Percentiles rank a stretch among this genome's conserved stretches.
Conservation (phyloP, 2,888 invertebrate species). For the Xanthia icteritia region DNA sequence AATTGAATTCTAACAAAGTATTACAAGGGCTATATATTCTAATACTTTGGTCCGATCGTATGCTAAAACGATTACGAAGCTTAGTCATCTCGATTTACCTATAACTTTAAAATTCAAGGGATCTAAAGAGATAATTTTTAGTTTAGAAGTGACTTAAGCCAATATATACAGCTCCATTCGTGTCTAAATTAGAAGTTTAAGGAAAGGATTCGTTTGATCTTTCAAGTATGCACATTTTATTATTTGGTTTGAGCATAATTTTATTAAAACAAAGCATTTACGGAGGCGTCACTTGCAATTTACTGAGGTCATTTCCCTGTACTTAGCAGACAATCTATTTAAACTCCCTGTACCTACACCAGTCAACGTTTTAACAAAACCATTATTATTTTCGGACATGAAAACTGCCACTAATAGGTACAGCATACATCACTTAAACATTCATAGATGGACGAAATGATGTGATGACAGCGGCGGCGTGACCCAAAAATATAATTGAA, state of each 20-base stretch:
- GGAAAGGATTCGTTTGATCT: background rate
- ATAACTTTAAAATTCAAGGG: background rate
- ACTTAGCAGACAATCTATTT: background rate
- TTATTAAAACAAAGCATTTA: conserved; percentile 5
- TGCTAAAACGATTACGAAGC: background rate
- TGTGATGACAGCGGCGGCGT: conserved; percentile 40
- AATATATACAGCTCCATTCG: background rate
- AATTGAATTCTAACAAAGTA: background rate
- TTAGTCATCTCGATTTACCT: background rate
- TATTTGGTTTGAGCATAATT: background rate
- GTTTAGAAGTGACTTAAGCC: too few relatives aligned
- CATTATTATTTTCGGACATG: conserved; percentile 5
- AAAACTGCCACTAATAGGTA: conserved; percentile 10
- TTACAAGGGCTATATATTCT: background rate
- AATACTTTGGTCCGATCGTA: background rate
- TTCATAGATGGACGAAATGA: conserved; percentile 32
- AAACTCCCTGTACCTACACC: background rate
- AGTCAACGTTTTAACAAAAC: conserved; percentile 3
- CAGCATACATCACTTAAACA: conserved; percentile 33
- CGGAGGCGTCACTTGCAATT: conserved; percentile 3
- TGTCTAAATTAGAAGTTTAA: background rate
- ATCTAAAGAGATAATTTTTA: too few relatives aligned
- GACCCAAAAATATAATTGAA: conserved; percentile 65
- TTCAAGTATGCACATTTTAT: background rate
- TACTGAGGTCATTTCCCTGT: conserved; percentile 33